phyloP scores from a whole-genome alignment of 2,888 invertebrate species.

The Leptura quadrifasciata region DNA sequence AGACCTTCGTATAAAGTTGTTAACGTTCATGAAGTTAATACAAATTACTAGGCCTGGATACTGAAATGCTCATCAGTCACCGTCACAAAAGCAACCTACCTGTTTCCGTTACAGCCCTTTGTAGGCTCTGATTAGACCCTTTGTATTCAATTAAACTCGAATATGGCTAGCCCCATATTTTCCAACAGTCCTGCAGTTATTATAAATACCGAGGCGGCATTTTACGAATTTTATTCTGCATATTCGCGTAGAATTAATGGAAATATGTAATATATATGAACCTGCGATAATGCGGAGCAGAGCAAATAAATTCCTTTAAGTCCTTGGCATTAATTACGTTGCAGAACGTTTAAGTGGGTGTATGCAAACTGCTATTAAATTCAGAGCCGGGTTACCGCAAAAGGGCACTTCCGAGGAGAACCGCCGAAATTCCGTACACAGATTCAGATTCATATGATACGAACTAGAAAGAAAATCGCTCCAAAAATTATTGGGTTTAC shows the following conservation, averaged over 20 bases:
- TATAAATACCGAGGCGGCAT: neutral
- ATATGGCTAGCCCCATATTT: neutral
- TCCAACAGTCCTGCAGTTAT: neutral
- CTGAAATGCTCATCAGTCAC: no score
- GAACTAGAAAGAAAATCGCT: no score
- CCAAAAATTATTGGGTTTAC: no score
- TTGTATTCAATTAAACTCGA: neutral
- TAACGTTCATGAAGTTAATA: no score
- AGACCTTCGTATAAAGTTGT: no score
- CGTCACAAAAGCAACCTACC: neutral
- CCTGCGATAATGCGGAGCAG: neutral
- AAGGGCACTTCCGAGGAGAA: neutral
- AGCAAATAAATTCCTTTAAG: constrained; percentile 4
- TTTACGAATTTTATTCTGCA: neutral
- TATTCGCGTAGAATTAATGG: neutral
- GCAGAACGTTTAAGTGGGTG: neutral
- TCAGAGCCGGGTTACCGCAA: neutral
- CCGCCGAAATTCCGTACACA: no score
- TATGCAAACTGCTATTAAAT: neutral
- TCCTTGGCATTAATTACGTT: constrained; percentile 4
- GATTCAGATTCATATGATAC: no score
- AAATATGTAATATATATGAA: constrained; percentile 7
- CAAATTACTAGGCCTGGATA: no score
- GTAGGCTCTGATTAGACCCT: neutral
- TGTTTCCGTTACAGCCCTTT: neutral